A percentile compares a stretch with the other conserved stretches of the same genome.
Evolutionary conservation across 2,888 invertebrate species (phyloP).

Genomic region (Cosmopolites sordidus): DNA sequence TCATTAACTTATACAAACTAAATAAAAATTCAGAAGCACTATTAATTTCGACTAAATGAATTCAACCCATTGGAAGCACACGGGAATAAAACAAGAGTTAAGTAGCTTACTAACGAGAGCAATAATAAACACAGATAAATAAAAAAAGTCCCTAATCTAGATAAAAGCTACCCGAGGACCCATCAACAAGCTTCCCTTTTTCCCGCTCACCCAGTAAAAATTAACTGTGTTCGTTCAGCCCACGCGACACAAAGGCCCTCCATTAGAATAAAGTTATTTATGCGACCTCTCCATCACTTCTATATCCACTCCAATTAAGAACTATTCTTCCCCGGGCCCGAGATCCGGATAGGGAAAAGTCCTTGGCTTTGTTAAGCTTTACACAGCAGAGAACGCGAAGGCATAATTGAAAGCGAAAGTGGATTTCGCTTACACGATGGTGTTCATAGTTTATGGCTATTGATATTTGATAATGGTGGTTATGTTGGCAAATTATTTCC

Average conservation of each 20-base stretch:
- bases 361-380: not conserved
- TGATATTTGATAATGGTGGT: no score
- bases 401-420: no score
- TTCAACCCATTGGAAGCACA: no score
- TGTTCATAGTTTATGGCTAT: no score
- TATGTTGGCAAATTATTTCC: no score
- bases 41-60: no score
- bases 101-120: not conserved
- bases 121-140: constrained; percentile 1
- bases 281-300: not conserved
- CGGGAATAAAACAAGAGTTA: no score
- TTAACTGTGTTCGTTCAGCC: not conserved
- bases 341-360: not conserved
- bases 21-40: no score
- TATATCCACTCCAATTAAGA: constrained; percentile 1
- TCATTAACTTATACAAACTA: no score
- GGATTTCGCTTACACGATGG: no score
- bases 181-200: not conserved
- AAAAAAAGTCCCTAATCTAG: not conserved
- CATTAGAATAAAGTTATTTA: constrained; percentile 2
- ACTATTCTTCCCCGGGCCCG: not conserved
- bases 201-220: not conserved
- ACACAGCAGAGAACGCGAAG: no score
- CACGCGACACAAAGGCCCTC: not conserved
- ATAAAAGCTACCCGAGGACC: not conserved